Evolutionary conservation across 2,888 invertebrate species (phyloP), one percentile per base, ranked within the genome.

Genomic region (Drosophila affinis): DNA sequence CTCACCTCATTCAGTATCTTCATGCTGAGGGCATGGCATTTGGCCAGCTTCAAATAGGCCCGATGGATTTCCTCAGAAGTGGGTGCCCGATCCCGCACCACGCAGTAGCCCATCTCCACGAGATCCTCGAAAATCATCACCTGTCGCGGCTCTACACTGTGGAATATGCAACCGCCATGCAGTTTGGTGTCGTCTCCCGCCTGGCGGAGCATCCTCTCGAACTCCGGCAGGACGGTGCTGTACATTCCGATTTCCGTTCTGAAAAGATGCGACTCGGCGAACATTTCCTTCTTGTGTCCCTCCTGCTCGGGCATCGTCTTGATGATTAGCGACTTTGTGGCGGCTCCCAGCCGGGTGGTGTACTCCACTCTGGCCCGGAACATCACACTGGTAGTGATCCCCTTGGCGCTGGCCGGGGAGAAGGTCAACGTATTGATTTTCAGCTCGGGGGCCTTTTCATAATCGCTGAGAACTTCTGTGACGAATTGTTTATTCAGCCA

Each of bases 21-120:
- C 92, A 92, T n/a, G 92, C 81, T 79, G 90, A 72, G 46, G 0
- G 78, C 92, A 70, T 93, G 93, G 70, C 93, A 92, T 74, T 91
- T 90, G 1, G 93, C 93, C 65, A 93, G 58, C 3, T 91, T 87
- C 0, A 76, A 76, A 4, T 93, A 74, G 2, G 91, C 89, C 6
- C 90, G 9, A 53, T 79, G 89, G 0, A 91, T 76, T 59, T 93
- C 93, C 3, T 87, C 82, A 6, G 7, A 27, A 27, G 18, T 91
- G 32, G 48, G 59, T 10, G 48, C 58, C 60, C 88, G 60, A n/a
- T 70, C 64, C 27, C 89, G 78, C 17, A 79, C 77, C 21, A 79
- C 84, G n/a, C 49, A 18, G 49, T 78, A 90, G 0, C 78, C 78
- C 29, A 70, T 73, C 5, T 63, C 71, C 1, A 79, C 34, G 3